Conservation (phyloP, 2,797 vertebrate genomes). For the Odontamblyopus rebecca region DNA sequence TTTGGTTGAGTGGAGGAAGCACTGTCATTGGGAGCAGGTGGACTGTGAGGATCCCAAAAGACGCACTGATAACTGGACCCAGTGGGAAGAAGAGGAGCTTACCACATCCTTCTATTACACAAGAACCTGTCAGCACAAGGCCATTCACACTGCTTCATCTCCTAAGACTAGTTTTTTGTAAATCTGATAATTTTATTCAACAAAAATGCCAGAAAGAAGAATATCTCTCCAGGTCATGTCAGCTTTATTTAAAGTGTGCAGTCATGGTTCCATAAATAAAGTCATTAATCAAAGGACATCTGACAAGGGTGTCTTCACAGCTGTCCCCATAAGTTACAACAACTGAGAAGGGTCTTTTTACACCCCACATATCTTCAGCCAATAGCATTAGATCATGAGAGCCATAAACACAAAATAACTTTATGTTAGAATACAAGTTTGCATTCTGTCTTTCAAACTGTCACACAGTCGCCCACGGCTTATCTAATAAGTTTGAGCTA, state of each 20-base stretch:
- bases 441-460: constrained; percentile 39
- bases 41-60: constrained; percentile 34
- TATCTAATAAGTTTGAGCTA: not conserved
- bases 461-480: not conserved
- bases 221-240: constrained; percentile 3
- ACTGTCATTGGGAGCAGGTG: constrained; percentile 37
- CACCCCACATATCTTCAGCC: not conserved
- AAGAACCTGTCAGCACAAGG: constrained; percentile 58
- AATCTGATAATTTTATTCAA: constrained; percentile 8
- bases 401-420: too few species aligned
- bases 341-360: not conserved
- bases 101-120: constrained; percentile 19
- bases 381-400: not conserved
- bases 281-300: constrained; percentile 4
- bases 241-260: not conserved
- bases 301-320: constrained; percentile 4
- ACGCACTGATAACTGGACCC: constrained; percentile 19
- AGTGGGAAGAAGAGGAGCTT: constrained; percentile 26
- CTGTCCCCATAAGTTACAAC: not conserved
- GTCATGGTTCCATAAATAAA: not conserved
- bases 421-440: not conserved
- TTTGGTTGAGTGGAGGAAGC: not conserved
- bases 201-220: constrained; percentile 1
- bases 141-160: constrained; percentile 32
- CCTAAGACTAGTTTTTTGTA: constrained; percentile 13